A percentile compares a stretch with the other conserved stretches of the same genome.
Evolutionary conservation across 2,797 vertebrate genomes (phyloP).

Genomic region (Characodon lateralis): DNA sequence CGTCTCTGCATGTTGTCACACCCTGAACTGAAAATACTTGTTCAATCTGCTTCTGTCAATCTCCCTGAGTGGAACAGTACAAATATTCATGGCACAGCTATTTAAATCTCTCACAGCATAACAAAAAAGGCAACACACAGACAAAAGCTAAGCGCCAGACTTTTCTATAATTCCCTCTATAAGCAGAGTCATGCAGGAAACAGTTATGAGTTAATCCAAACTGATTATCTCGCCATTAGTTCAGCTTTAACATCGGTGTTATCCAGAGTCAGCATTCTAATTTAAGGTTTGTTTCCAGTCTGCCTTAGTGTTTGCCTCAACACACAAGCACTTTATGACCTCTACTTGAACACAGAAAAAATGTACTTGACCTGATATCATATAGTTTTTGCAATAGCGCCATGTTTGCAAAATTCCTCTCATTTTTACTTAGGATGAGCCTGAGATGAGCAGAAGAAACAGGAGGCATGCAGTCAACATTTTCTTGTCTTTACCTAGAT

Average conservation of each 20-base stretch:
- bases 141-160: constrained; percentile 1
- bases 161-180: constrained; percentile 15
- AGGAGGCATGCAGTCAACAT: not conserved
- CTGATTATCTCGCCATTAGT: constrained; percentile 48
- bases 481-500: constrained; percentile 10
- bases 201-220: constrained; percentile 42
- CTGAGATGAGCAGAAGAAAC: not conserved
- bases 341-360: constrained; percentile 28
- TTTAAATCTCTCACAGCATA: not conserved
- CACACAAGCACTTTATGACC: constrained; percentile 15
- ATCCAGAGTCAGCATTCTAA: constrained; percentile 42
- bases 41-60: constrained; percentile 17
- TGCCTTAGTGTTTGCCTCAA: constrained; percentile 4
- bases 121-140: constrained; percentile 15
- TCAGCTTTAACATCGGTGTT: constrained; percentile 32
- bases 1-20: not conserved
- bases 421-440: not conserved
- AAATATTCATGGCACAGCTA: not conserved
- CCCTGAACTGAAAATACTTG: not conserved
- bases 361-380: no score
- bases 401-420: not conserved
- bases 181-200: constrained; percentile 22
- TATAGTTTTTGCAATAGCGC: not conserved
- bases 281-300: constrained; percentile 33
- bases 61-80: constrained; percentile 7